Evolutionary conservation across 1,140 invertebrate genomes (phyloP).

Genomic region (Antheraea pernyi): DNA sequence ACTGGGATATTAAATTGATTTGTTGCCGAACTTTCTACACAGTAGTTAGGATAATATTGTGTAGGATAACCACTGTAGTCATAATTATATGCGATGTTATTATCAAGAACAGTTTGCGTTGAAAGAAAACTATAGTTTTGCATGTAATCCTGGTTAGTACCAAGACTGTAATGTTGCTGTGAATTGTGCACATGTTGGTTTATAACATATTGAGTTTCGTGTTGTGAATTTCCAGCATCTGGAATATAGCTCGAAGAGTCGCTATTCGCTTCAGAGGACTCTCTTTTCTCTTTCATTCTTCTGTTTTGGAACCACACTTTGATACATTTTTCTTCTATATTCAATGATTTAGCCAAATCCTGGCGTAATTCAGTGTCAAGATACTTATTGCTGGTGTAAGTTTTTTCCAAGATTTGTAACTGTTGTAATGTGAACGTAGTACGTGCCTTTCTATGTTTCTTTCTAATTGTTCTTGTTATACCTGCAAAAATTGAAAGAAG

Average conservation of each 20-base stretch:
- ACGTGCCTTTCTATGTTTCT: constrained; percentile 48
- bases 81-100: constrained; percentile 20
- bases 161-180: not conserved
- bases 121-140: not conserved
- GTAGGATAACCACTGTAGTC: constrained; percentile 34
- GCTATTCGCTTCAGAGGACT: constrained; percentile 39
- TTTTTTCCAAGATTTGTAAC: constrained; percentile 44
- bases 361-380: constrained; percentile 37
- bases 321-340: constrained; percentile 48
- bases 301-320: constrained; percentile 68
- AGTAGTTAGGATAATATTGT: constrained; percentile 37
- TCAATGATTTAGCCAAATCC: constrained; percentile 41
- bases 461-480: constrained; percentile 45
- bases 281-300: constrained; percentile 60
- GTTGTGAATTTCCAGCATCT: not conserved
- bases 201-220: not conserved
- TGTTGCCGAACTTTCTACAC: not conserved
- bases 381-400: constrained; percentile 38
- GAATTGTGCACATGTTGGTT: not conserved
- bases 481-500: not conserved
- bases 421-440: constrained; percentile 61
- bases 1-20: not conserved
- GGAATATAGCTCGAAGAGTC: constrained; percentile 38
- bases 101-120: not conserved
- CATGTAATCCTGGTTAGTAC: not conserved